These are phyloP conservation scores for Clarias pachynema DNA, from an alignment of 2,797 vertebrate species.

Conservation along the genomic window DNA sequence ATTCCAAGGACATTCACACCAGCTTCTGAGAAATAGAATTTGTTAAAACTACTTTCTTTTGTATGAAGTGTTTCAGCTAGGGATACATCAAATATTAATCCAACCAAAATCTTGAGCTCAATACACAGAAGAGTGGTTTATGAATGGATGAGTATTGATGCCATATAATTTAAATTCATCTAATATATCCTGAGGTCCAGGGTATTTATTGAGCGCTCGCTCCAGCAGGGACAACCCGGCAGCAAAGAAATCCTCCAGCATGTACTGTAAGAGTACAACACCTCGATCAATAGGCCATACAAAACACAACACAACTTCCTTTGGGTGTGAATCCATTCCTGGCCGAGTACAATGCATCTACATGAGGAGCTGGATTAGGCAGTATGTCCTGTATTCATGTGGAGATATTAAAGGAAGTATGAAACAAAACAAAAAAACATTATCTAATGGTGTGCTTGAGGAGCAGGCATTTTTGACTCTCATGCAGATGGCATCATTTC, in stretches of 20 bases:
- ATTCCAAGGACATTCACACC: background rate
- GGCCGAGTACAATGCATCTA: background rate
- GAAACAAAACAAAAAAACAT: background rate
- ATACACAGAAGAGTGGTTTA: background rate
- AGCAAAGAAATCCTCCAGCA: constrained; percentile 15
- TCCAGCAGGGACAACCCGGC: background rate
- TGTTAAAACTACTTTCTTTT: background rate
- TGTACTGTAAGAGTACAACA: background rate
- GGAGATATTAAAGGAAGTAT: background rate
- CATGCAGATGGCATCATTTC: background rate
- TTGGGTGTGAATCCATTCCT: background rate
- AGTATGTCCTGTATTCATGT: background rate
- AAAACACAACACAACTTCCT: background rate
- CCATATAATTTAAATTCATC: background rate
- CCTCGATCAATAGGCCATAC: constrained; percentile 6
- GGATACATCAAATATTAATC: background rate
- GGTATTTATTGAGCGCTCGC: background rate
- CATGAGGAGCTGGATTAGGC: background rate
- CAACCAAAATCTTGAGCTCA: background rate
- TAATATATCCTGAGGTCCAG: background rate
- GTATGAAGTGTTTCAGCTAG: background rate
- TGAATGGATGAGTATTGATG: background rate
- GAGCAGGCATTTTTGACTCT: background rate
- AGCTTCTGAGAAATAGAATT: constrained; percentile 15
- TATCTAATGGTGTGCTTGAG: background rate